These are phyloP conservation scores for Pangasius macronema DNA, from an alignment of 2,797 vertebrate genomes.

Conservation along the genomic window DNA sequence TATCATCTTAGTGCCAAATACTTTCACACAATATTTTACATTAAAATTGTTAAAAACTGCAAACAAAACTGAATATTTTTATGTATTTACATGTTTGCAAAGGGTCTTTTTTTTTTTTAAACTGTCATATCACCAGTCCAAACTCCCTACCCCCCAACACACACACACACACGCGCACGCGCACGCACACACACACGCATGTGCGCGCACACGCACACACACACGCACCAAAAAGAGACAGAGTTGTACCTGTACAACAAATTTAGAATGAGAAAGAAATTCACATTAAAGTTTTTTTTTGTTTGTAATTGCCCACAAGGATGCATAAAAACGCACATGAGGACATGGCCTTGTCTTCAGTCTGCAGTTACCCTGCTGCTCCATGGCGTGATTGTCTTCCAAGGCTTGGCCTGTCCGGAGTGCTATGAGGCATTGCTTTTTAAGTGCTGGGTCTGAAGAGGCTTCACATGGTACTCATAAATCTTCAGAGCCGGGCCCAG, in stretches of 20 bases:
- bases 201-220: not conserved
- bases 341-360: constrained; percentile 62
- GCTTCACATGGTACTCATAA: constrained; percentile 98
- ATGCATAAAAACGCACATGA: constrained; percentile 63
- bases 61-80: constrained; percentile 45
- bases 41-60: constrained; percentile 47
- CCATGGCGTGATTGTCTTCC: constrained; percentile 60
- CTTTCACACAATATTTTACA: constrained; percentile 41
- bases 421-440: constrained; percentile 89
- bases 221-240: constrained; percentile 55
- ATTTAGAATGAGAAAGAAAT: constrained; percentile 45
- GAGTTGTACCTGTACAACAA: constrained; percentile 46
- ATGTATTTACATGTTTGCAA: constrained; percentile 48
- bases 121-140: constrained; percentile 63
- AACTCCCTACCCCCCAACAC: not conserved
- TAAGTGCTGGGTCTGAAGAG: constrained; percentile 94
- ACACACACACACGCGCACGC: not conserved
- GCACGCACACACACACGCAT: not conserved
- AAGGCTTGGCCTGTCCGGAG: constrained; percentile 13
- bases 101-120: not conserved
- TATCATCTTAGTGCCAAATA: constrained; percentile 41
- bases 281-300: constrained; percentile 36
- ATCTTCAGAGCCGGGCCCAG: constrained; percentile 97
- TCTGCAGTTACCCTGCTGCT: constrained; percentile 63
- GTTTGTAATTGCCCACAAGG: constrained; percentile 56